Base-by-base conservation (phyloP, 2,113 vertebrate species). In the Herpailurus yagouaroundi region DNA sequence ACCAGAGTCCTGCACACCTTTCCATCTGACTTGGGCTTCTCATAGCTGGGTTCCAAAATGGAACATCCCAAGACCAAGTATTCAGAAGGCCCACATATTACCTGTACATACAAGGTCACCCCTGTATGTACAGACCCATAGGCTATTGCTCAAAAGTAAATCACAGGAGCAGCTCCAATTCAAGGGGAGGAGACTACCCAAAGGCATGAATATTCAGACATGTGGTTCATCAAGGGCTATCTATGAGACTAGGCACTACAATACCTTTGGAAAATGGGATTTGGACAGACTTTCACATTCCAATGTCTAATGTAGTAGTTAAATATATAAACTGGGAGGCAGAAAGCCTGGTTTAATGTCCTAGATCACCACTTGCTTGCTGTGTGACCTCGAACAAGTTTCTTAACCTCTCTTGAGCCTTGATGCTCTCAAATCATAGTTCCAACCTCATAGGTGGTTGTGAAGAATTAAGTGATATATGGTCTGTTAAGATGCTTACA, bases 401-500 rank as follows among this genome's bases (percentile, higher is more conserved):
- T 87, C 63, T 92, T 83, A 87, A 50, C 52, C n/a, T 96, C 68
- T 94, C 52, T 84, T 80, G 68, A 89, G 57, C n/a, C 41, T 57
- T 36, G 4, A 8, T 84, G 45, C 12, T 92, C 64, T 79, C 31
- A 87, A 82, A 87, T 33, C 33, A 36, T 15, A 69, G 21, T 52
- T 71, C 27, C 38, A 29, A 41, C 18, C 15, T n/a, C 38, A 21
- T 1, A 8, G 12, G 18, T 71, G 60, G 8, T 31, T 52, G 19
- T 41, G 55, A 88, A 87, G 38, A 57, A 57, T 48, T 41, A 85
- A 85, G 21, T 52, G 41, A 64, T 33, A 74, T 50, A 13, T 14
- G 45, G 2, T 66, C 5, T 48, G 7, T 55, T 55, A 57, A 85
- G 45, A 48, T 50, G 36, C 45, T 86, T 27, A 27, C 4, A 91